These are phyloP conservation scores for Pogonophryne albipinna DNA, from an alignment of 2,797 vertebrate species.

Conservation along the genomic window DNA sequence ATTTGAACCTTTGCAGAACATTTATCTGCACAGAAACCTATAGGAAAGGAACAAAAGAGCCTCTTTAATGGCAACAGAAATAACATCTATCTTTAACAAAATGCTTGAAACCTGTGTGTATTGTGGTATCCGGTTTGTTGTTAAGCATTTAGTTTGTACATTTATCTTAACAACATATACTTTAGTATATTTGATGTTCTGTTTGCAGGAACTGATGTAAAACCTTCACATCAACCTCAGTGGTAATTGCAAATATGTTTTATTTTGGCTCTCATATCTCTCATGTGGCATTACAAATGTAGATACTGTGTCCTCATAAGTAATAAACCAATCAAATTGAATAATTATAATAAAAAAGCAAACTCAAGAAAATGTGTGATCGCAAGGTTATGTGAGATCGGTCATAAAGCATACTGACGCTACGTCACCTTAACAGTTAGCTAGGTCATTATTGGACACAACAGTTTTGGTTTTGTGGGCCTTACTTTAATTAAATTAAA, in stretches of 20 bases:
- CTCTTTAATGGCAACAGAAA: not conserved
- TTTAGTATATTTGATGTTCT: not conserved
- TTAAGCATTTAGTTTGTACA: not conserved
- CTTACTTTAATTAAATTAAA: not conserved
- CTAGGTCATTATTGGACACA: not conserved
- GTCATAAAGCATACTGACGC: not conserved
- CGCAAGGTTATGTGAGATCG: not conserved
- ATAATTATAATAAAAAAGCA: not conserved
- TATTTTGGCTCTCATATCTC: conserved; percentile 33
- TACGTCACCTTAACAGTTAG: not conserved
- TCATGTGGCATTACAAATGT: conserved; percentile 38
- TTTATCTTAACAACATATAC: conserved; percentile 11
- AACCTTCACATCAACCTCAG: conserved; percentile 11
- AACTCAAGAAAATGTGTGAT: not conserved
- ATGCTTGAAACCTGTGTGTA: not conserved
- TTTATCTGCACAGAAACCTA: too few species aligned
- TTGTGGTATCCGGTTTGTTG: not conserved
- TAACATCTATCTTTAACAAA: too few species aligned
- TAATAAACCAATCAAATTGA: conserved; percentile 20
- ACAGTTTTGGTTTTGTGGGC: not conserved
- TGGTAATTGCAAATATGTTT: conserved; percentile 42
- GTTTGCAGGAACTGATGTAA: conserved; percentile 3
- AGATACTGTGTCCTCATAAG: conserved; percentile 52
- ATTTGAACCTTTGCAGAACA: too few species aligned
- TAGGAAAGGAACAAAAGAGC: too few species aligned